phyloP scores from a whole-genome alignment of 2,888 invertebrate species.

The Orthonevra nobilis region DNA sequence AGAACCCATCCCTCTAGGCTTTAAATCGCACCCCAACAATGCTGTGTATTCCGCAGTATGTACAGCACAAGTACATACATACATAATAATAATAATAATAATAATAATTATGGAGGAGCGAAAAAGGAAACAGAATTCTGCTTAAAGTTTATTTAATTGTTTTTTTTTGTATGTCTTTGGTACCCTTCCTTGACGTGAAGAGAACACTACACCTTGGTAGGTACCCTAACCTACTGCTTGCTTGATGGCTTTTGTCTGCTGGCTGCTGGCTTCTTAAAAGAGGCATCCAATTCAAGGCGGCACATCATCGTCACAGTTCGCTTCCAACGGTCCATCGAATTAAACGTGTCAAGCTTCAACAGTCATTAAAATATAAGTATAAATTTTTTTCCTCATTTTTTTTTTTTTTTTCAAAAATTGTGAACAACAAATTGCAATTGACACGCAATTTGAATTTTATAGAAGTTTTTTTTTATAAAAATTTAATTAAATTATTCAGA shows the following conservation, averaged over 20 bases:
- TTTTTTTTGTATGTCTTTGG: constrained; percentile 35
- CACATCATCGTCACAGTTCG: constrained; percentile 63
- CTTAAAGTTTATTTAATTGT: constrained; percentile 62
- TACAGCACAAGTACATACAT: too few species aligned
- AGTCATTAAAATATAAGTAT: not conserved
- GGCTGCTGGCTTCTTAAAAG: too few species aligned
- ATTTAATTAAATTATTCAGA: constrained; percentile 50
- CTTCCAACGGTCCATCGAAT: constrained; percentile 55
- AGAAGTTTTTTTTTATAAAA: constrained; percentile 4
- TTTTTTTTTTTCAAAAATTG: too few species aligned
- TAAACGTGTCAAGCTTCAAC: constrained; percentile 38
- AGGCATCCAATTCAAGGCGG: constrained; percentile 39
- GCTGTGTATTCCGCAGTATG: too few species aligned
- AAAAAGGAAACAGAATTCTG: constrained; percentile 18
- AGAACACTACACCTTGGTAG: constrained; percentile 27
- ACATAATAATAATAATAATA: too few species aligned
- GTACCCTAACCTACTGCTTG: constrained; percentile 9
- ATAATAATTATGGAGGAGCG: constrained; percentile 47
- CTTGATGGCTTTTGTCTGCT: too few species aligned
- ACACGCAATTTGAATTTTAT: not conserved
- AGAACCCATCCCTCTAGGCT: constrained; percentile 54
- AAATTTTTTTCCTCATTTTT: too few species aligned
- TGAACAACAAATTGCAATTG: not conserved
- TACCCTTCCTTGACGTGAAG: constrained; percentile 9
- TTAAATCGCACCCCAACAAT: constrained; percentile 24